Conservation (phyloP, 2,888 invertebrate genomes). For the Fragum sueziense region DNA sequence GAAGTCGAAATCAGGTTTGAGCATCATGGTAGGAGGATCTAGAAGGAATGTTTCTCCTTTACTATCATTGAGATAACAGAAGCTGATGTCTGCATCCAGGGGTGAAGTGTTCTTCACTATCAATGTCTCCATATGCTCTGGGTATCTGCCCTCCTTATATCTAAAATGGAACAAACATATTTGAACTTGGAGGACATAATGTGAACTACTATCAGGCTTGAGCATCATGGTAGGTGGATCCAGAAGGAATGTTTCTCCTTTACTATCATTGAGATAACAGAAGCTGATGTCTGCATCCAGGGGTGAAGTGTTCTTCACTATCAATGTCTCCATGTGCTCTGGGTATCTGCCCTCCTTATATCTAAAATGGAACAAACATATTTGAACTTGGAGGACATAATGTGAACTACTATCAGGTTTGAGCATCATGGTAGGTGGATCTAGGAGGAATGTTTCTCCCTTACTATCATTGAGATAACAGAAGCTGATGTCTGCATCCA, state of each 20-base stretch:
- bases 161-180: too few species aligned
- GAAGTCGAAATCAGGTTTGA: conserved; percentile 81
- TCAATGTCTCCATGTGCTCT: conserved; percentile 81
- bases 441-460: conserved; percentile 81
- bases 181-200: too few species aligned
- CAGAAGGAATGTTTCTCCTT: conserved; percentile 81
- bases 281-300: conserved; percentile 81
- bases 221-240: conserved; percentile 81
- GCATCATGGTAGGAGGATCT: conserved; percentile 81
- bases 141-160: conserved; percentile 80
- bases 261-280: conserved; percentile 81
- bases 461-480: conserved; percentile 81
- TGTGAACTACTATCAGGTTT: too few species aligned
- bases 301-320: conserved; percentile 81
- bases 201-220: too few species aligned
- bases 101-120: conserved; percentile 81
- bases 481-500: conserved; percentile 82
- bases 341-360: conserved; percentile 81
- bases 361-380: too few species aligned
- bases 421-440: conserved; percentile 81
- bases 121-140: conserved; percentile 81
- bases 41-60: conserved; percentile 81
- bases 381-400: too few species aligned
- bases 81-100: conserved; percentile 81
- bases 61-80: conserved; percentile 82